Base-by-base conservation (phyloP, 2,888 invertebrate genomes). In the Anorthoa munda region DNA sequence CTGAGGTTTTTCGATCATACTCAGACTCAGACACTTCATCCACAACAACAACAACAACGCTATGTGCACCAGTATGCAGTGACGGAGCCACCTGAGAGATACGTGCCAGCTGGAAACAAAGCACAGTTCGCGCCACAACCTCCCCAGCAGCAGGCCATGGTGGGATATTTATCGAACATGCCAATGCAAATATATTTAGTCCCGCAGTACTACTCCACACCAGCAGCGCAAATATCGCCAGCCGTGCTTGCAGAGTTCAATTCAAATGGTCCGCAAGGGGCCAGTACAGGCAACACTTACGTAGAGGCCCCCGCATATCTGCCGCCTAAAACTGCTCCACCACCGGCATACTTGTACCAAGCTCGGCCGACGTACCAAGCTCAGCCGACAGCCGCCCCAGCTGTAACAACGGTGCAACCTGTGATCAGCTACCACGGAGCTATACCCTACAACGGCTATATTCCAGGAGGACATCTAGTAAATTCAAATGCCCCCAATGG, bases 161-260 rank as follows among this genome's bases (percentile, higher is more conserved):
- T 95, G 15, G 94, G 95, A n/a, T 96, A 96, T 82, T 80, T 95
- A 45, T 94, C 96, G 2, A 96, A 95, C 76, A 90, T 95, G 31
- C 96, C 96, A 23, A 95, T 96, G 95, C 95, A 95, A 87, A 92
- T 96, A 86, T 95, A 95, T 90, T 89, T 96, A 89, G 94, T 96
- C 79, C 96, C 96, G 2, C 95, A 95, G 82, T 95, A 95, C 84
- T 94, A 94, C 73, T 92, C 90, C 53, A 56, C 93, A 94, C 4
- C 91, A 86, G 2, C 50, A 15, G 58, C 90, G 3, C 92, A 89
- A 23, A 93, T 91, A 76, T 73, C 87, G 2, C 82, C 79, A 2
- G 87, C 83, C 61, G 56, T 86, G 1, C 90, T 90, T 50, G 74
- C 86, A 2, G 90, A 93, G 45, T 75, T 67, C 21, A 74, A 75